These are phyloP conservation scores for Agraylea sexmaculata DNA, from an alignment of 1,140 invertebrate species.

Conservation along the genomic window DNA sequence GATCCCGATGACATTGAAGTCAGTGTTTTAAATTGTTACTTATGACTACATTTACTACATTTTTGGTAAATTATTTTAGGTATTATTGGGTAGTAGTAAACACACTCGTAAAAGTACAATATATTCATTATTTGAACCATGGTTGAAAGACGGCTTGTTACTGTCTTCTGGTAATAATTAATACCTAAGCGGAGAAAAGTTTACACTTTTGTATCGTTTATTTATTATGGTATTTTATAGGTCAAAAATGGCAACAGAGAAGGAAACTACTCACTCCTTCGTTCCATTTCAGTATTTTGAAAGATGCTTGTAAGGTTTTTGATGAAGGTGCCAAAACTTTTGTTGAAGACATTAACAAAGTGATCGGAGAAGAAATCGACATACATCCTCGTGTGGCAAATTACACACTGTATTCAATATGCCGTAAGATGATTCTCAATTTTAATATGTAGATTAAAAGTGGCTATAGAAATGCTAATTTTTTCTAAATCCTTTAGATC, in stretches of 20 bases:
- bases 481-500: too few species aligned
- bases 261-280: conserved; percentile 77
- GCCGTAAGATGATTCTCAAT: conserved; percentile 42
- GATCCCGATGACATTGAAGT: too few species aligned
- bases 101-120: conserved; percentile 12
- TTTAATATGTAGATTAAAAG: not conserved
- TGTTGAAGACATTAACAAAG: conserved; percentile 23
- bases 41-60: too few species aligned
- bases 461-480: too few species aligned
- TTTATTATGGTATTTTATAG: too few species aligned
- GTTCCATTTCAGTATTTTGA: conserved; percentile 82
- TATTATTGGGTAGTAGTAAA: conserved; percentile 17
- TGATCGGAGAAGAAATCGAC: conserved; percentile 36
- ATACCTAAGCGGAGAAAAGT: too few species aligned
- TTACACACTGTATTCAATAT: conserved; percentile 68
- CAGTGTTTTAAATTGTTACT: too few species aligned
- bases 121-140: conserved; percentile 13
- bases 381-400: conserved; percentile 55
- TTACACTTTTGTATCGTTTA: too few species aligned
- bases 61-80: too few species aligned
- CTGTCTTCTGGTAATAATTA: conserved; percentile 10
- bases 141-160: conserved; percentile 17
- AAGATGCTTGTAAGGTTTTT: conserved; percentile 55
- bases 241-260: conserved; percentile 66
- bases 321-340: conserved; percentile 35